A percentile compares a stretch with the other conserved stretches of the same genome.
These are phyloP conservation scores for Distichodus sexfasciatus DNA, from an alignment of 2,797 vertebrate genomes.

Conservation along the genomic window DNA sequence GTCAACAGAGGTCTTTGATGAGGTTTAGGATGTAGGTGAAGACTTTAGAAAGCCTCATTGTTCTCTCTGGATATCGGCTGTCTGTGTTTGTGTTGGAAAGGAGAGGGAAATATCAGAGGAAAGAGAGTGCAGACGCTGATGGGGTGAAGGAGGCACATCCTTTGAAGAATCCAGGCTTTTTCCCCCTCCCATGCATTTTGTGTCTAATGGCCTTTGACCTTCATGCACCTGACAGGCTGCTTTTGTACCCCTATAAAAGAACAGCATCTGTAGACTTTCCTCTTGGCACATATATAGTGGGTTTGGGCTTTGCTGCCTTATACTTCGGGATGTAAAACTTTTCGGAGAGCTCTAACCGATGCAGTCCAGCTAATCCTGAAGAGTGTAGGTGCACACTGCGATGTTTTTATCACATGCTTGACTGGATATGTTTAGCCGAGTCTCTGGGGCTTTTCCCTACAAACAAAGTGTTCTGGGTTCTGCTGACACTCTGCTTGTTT, in stretches of 20 bases:
- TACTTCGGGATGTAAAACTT: too few species aligned
- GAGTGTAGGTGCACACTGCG: too few species aligned
- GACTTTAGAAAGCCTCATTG: conserved; percentile 68
- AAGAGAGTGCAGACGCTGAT: conserved; percentile 19
- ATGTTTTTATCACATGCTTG: background rate
- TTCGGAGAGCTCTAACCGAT: too few species aligned
- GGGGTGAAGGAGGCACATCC: conserved; percentile 13
- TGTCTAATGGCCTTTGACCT: conserved; percentile 63
- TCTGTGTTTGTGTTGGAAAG: conserved; percentile 39
- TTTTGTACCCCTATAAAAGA: conserved; percentile 54
- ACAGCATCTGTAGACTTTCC: too few species aligned
- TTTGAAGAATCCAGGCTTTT: conserved; percentile 53
- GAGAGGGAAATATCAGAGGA: conserved; percentile 26
- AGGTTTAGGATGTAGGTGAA: conserved; percentile 57
- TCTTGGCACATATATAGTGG: too few species aligned
- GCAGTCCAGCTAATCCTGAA: too few species aligned
- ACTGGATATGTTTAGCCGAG: background rate
- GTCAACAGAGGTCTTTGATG: conserved; percentile 43
- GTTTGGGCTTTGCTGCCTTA: too few species aligned
- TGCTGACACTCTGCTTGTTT: background rate
- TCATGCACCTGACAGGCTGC: conserved; percentile 58
- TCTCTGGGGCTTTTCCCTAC: too few species aligned
- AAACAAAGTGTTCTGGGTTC: background rate
- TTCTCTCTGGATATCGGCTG: conserved; percentile 58
- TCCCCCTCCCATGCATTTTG: conserved; percentile 66